Percentiles rank a stretch among this genome's conserved stretches.
phyloP scores from a whole-genome alignment of 2,113 vertebrate genomes.

The Labeo rohita region DNA sequence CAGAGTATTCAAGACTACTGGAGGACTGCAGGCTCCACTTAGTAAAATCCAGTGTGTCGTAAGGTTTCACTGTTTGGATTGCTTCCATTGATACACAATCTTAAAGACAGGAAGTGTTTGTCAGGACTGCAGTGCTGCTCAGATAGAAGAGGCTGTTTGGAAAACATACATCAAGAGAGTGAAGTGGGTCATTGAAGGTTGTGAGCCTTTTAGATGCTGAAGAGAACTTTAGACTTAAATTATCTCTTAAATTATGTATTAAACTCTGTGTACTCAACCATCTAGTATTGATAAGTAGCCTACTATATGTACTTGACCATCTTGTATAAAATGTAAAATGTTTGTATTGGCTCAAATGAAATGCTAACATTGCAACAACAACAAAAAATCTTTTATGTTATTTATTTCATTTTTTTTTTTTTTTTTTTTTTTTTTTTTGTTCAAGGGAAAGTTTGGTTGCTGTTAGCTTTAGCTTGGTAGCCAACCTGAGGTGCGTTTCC shows the following conservation, averaged over 20 bases:
- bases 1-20: slow-evolving; percentile 13
- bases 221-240: not conserved
- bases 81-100: not conserved
- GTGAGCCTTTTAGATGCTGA: not conserved
- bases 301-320: not conserved
- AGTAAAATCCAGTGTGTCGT: not conserved
- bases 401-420: not conserved
- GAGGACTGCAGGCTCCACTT: slow-evolving; percentile 4
- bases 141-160: slow-evolving; percentile 6
- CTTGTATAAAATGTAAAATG: not conserved
- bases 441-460: not conserved
- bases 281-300: not conserved
- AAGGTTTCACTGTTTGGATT: not conserved
- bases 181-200: not conserved
- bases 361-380: not conserved
- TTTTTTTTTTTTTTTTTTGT: not conserved
- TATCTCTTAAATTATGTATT: not conserved
- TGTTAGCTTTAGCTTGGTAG: not conserved
- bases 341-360: not conserved
- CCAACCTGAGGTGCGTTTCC: not conserved
- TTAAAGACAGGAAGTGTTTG: not conserved
- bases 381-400: not conserved
- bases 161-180: not conserved
- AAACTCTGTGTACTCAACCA: not conserved
- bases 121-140: not conserved